phyloP scores from a whole-genome alignment of 2,888 invertebrate species.

The Mesoligia furuncula region DNA sequence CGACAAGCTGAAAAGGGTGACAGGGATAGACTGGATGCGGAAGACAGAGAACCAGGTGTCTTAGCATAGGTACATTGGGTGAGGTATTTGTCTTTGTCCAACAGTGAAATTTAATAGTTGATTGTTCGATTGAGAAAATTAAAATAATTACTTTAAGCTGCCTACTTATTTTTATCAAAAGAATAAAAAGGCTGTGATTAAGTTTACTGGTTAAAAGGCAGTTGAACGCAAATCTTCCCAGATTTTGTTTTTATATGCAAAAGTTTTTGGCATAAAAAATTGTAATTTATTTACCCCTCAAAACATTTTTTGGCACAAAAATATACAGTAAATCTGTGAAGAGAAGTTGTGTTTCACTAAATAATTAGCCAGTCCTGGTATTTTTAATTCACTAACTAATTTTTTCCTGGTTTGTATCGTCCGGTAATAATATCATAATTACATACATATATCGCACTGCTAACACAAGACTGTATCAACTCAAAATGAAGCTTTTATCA shows the following conservation, averaged over 20 bases:
- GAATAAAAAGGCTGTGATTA: background rate
- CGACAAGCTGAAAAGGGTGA: slow-evolving; percentile 10
- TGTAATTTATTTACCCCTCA: slow-evolving; percentile 29
- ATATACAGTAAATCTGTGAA: background rate
- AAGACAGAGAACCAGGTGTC: background rate
- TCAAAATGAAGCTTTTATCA: too few species aligned
- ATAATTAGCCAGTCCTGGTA: background rate
- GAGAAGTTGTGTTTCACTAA: slow-evolving; percentile 8
- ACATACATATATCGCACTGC: background rate
- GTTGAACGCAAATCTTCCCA: slow-evolving; percentile 18
- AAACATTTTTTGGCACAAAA: slow-evolving; percentile 24
- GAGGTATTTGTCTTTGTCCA: background rate
- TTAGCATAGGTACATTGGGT: background rate
- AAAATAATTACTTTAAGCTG: too few species aligned
- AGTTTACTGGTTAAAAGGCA: background rate
- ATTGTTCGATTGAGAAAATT: background rate
- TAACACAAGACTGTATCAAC: too few species aligned
- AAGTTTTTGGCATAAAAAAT: background rate
- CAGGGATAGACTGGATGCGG: background rate
- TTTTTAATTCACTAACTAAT: slow-evolving; percentile 2
- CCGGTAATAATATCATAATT: slow-evolving; percentile 28
- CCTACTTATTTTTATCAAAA: background rate
- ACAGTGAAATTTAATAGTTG: too few species aligned
- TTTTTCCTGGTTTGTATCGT: background rate
- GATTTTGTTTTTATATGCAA: slow-evolving; percentile 2